Conservation (phyloP, 2,797 vertebrate genomes). For the Molossus molossus region DNA sequence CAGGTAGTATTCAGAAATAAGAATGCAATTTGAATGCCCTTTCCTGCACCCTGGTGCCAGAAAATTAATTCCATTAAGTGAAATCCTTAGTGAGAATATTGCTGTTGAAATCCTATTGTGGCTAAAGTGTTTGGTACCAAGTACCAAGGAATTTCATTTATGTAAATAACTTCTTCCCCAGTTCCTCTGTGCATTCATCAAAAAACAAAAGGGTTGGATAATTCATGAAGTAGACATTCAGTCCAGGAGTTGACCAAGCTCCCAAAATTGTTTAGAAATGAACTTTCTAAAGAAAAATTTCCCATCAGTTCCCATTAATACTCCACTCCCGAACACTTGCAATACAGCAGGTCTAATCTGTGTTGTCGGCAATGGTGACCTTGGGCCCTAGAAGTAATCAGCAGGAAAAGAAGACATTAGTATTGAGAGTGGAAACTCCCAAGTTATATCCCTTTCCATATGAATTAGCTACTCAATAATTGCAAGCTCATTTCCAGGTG, state of each 20-base stretch:
- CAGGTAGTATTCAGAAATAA: not conserved
- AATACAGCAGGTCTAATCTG: not conserved
- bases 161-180: not conserved
- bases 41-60: not conserved
- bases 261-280: slow-evolving; percentile 36
- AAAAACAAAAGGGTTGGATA: not conserved
- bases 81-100: slow-evolving; percentile 15
- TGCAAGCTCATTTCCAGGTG: not conserved
- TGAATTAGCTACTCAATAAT: not conserved
- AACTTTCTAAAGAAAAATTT: not conserved
- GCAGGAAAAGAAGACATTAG: not conserved
- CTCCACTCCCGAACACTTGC: not conserved
- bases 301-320: not conserved
- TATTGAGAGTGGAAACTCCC: not conserved
- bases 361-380: not conserved
- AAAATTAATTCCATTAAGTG: not conserved
- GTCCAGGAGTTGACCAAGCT: not conserved
- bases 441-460: not conserved
- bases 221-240: slow-evolving; percentile 28
- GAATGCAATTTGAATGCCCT: not conserved
- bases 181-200: not conserved
- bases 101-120: slow-evolving; percentile 29
- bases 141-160: not conserved
- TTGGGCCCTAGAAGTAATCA: slow-evolving; percentile 9
- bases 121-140: not conserved